These are phyloP conservation scores for Augochlora pura DNA, from an alignment of 1,140 invertebrate species.

Conservation along the genomic window DNA sequence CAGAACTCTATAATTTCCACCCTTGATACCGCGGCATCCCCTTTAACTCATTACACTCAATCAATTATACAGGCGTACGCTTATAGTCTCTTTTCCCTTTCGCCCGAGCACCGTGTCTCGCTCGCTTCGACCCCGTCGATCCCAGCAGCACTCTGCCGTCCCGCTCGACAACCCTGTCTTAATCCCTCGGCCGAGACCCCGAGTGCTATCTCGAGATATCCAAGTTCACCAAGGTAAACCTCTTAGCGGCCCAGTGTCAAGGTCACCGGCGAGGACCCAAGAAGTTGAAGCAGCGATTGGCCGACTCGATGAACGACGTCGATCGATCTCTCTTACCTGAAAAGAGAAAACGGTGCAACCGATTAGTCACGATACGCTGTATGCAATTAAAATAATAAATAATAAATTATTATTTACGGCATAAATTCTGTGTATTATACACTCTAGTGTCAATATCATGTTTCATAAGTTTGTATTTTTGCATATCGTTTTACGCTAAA, in stretches of 20 bases:
- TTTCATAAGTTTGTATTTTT: too few relatives aligned
- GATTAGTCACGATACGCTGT: too few relatives aligned
- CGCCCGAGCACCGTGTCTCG: conserved; percentile 25
- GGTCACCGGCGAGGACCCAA: conserved; percentile 39
- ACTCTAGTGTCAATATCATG: too few relatives aligned
- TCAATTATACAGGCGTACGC: conserved; percentile 74
- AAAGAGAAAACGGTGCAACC: conserved; percentile 39
- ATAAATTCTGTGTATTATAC: too few relatives aligned
- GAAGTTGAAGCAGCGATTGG: conserved; percentile 13
- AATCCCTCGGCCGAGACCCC: conserved; percentile 55
- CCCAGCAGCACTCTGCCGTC: conserved; percentile 45
- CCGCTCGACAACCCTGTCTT: conserved; percentile 55
- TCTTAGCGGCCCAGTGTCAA: conserved; percentile 58
- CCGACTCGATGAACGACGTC: background rate
- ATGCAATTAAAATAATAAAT: too few relatives aligned
- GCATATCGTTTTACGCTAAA: too few relatives aligned
- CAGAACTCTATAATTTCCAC: conserved; percentile 77
- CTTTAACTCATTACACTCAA: conserved; percentile 79
- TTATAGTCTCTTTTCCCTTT: conserved; percentile 59
- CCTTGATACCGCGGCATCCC: conserved; percentile 70
- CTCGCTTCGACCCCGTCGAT: conserved; percentile 13
- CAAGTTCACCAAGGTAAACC: conserved; percentile 60
- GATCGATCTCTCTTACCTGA: conserved; percentile 48
- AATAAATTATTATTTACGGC: too few relatives aligned
- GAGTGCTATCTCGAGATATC: conserved; percentile 62